Base-by-base conservation (phyloP, 2,888 invertebrate genomes). In the Seira musarum region DNA sequence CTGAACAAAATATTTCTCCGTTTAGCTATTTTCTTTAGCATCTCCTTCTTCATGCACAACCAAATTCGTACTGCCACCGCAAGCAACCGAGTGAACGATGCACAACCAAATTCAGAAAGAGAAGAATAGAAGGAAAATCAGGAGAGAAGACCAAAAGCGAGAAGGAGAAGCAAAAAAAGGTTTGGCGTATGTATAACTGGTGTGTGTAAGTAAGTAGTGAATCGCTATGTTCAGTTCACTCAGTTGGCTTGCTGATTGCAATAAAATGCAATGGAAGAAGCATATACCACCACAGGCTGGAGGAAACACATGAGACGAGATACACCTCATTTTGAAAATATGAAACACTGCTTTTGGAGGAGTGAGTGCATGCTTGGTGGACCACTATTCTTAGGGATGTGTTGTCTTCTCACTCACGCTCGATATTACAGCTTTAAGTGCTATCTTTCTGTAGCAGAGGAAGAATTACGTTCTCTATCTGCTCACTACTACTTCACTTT, bases 51-150 rank as follows among this genome's bases (percentile, higher is more conserved):
- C 74, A 69, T 74, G 80, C 74, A 74, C 80, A 74, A 80, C 80
- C 70, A 80, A 80, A 80, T 69, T 74, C 74, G 74, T 80, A 80
- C 80, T 80, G 80, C 69, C 79, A 80, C 74, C 74, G 70, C 80
- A 63, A 69, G 40, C 74, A 21, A 80, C 57, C 80, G 74, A 80
- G 80, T 69, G 69, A 21, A 35, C 70, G 69, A 80, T 80, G 80
- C 80, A 80, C 40, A 74, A 73, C 63, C 69, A 22, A 17, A 76
- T 63, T 40, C 49, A 53, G n/a, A 40, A 13, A 17, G 2, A 21
- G 49, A 40, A 49, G 67, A 57, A 65, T 64, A 73, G 66, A 66
- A 74, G 67, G 60, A 53, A 60, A 49, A 69, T 15, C 21, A 64
- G 15, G 10, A 46, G 40, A 67, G 21, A 46, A 19, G 40, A 40